Evolutionary conservation across 2,113 vertebrate genomes (phyloP), one percentile per base, ranked within the genome.

Genomic region (Apistogramma diplotaenia): DNA sequence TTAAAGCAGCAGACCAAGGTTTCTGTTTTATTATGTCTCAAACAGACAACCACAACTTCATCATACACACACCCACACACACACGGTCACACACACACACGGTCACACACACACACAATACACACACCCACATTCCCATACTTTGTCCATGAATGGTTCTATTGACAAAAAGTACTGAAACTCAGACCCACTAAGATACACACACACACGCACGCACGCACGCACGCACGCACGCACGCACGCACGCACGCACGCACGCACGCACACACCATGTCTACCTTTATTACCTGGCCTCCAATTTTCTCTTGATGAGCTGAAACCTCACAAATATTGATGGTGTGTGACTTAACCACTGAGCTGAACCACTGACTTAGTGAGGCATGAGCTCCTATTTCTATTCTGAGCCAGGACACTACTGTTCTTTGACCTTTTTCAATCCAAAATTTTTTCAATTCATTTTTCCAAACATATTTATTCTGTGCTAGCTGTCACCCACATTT

Each of bases 1-100:
- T 67, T 65, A 78, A 82, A 76, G 54, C 33, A 76, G 67, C 80
- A 85, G 54, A 84, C 65, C 59, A 79, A 79, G 49, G 53, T 60
- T 74, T 84, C 70, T 74, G 61, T 65, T 65, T 65, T 21, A 65
- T 13, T 58, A 21, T 15, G 19, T 16, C 21, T 16, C 12, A 35
- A 19, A 49, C 40, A 54, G 72, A 33, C 5, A 40, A 31, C 19
- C 57, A 15, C 10, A 3, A 16, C 56, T 33, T 70, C 37, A 58
- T 76, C 51, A 61, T 40, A 37, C 35, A 10, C 12, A 12, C 40
- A 40, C 37, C 3, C 37, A 60, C 57, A 27, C 31, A 33, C 31
- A 33, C 31, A 33, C 57, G 25, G 49, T 31, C 53, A 46, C 43
- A 53, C 35, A 18, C 54, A 27, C 71, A 74, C 51, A 71, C 40